Percentiles rank a stretch among this genome's conserved stretches.
Evolutionary conservation across 1,140 invertebrate species (phyloP).

Genomic region (Cydia splendana): DNA sequence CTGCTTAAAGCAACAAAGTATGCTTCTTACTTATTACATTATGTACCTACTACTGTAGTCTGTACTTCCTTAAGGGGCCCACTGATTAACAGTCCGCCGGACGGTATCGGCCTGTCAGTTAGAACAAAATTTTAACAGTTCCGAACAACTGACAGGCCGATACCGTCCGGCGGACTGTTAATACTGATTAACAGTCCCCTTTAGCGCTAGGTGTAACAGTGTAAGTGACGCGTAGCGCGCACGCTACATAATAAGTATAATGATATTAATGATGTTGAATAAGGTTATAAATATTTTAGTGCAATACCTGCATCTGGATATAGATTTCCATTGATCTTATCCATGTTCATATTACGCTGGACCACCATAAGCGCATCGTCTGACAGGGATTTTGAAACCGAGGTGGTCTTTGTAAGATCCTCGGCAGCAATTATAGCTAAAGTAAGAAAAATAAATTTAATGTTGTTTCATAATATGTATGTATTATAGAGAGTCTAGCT

Average conservation of each 20-base stretch:
- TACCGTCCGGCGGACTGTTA: too few species aligned
- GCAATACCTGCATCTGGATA: constrained; percentile 50
- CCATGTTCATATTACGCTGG: constrained; percentile 54
- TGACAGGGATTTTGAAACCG: constrained; percentile 64
- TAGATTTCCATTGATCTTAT: constrained; percentile 59
- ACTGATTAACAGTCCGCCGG: too few species aligned
- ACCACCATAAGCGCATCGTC: constrained; percentile 62
- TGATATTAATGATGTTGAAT: background rate
- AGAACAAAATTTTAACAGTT: too few species aligned
- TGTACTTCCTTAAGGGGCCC: too few species aligned
- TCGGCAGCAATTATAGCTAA: constrained; percentile 55
- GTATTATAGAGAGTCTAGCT: background rate
- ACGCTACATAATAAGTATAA: background rate
- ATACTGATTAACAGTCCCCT: too few species aligned
- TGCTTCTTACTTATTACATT: too few species aligned
- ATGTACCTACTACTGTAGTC: too few species aligned
- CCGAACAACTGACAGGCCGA: too few species aligned
- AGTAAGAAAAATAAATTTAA: constrained; percentile 36
- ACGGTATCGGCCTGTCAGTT: too few species aligned
- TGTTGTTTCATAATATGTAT: background rate
- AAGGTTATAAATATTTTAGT: constrained; percentile 9
- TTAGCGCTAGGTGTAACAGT: background rate
- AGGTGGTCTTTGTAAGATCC: constrained; percentile 47
- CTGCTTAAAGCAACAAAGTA: too few species aligned
- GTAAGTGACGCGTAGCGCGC: too few species aligned